Base-by-base conservation (phyloP, 2,113 vertebrate species). In the Phainopepla nitens region DNA sequence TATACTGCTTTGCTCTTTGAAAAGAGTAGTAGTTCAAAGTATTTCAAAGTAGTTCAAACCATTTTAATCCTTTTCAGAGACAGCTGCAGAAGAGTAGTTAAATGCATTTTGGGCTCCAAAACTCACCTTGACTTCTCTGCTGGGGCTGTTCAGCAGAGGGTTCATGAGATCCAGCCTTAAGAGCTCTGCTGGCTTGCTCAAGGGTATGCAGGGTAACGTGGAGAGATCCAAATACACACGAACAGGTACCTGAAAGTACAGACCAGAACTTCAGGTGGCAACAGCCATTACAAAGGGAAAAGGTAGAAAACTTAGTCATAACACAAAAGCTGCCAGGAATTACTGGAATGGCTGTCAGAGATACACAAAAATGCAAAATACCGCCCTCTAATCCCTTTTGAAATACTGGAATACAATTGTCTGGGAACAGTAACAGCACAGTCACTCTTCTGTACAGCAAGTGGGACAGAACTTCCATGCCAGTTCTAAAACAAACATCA, bases 191-290 rank as follows among this genome's bases (percentile, higher is more conserved):
- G 98, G 97, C 81, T 99, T 97, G 91, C 99, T 99, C 96, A 99
- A 96, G 91, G 97, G 98, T 35, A 95, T 47, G 85, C 98, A 99
- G 4, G 98, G 98, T 93, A 99, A 97, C 0, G 98, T 99, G 35
- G 98, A 98, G 9, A 99, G 98, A 96, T 99, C 99, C 98, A 99
- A 94, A 97, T 99, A 99, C 39, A 99, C 98, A 51, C 98, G 99
- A 18, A 99, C 98, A 14, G 99, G 99, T 8, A 99, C 99, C 99
- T 99, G 47, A 35, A 89, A 71, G 54, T 8, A 76, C 0, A 69
- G 14, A 91, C 23, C 24, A 27, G 3, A 62, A 41, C 22, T 41
- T 91, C 24, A 85, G 53, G 17, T 61, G 65, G 7, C 47, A 36
- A 20, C 1, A 86, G 31, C 71, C 44, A 44, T 29, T 75, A 13